These are phyloP conservation scores for Lottia gigantea DNA, from an alignment of 2,888 invertebrate species.

Conservation along the genomic window DNA sequence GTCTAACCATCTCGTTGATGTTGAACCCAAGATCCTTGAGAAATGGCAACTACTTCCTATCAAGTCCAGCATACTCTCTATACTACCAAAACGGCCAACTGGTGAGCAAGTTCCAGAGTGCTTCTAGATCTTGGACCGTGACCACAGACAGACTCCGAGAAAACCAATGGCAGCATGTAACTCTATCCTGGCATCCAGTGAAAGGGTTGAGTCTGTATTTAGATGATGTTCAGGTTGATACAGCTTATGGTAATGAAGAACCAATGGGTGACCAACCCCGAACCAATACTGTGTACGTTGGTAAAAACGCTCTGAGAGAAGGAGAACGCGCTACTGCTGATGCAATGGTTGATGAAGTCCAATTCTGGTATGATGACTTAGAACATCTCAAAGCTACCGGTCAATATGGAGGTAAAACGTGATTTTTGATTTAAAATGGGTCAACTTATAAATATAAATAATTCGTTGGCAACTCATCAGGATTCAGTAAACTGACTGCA, in stretches of 20 bases:
- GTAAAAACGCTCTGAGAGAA: slow-evolving; percentile 38
- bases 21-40: slow-evolving; percentile 46
- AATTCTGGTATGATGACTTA: slow-evolving; percentile 60
- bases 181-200: slow-evolving; percentile 61
- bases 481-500: too few relatives aligned
- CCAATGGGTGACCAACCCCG: slow-evolving; percentile 35
- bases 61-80: slow-evolving; percentile 58
- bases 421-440: not conserved
- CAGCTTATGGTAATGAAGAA: slow-evolving; percentile 24
- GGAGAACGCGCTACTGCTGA: slow-evolving; percentile 40
- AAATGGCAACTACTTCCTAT: slow-evolving; percentile 55
- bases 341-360: slow-evolving; percentile 60
- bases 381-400: slow-evolving; percentile 47
- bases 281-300: slow-evolving; percentile 44
- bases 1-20: slow-evolving; percentile 54
- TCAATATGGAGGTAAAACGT: slow-evolving; percentile 43
- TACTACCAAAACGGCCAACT: slow-evolving; percentile 56
- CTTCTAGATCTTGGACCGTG: slow-evolving; percentile 52
- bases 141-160: slow-evolving; percentile 39
- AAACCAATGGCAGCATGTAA: slow-evolving; percentile 59
- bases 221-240: slow-evolving; percentile 45
- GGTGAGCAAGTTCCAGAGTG: slow-evolving; percentile 46
- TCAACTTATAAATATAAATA: too few relatives aligned
- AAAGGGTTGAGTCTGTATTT: slow-evolving; percentile 59
- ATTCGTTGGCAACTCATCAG: too few relatives aligned